Conservation (phyloP, 2,113 vertebrate genomes). For the Alethe castanea region DNA sequence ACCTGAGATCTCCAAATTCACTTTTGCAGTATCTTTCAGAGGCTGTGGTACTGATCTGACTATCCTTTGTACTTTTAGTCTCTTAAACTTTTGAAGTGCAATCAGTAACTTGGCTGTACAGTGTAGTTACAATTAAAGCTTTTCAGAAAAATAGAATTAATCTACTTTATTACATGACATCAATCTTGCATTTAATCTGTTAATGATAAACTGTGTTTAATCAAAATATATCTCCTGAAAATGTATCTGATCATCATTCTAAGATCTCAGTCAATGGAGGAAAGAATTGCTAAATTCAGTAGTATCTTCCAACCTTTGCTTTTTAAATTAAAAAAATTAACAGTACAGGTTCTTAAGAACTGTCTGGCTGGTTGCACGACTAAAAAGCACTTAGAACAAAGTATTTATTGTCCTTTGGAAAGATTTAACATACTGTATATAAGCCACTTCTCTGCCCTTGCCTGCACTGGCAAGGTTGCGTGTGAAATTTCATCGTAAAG, state of each 20-base stretch:
- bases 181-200: neutral
- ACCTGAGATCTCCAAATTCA: neutral
- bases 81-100: neutral
- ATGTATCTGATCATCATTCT: neutral
- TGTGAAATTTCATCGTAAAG: neutral
- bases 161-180: neutral
- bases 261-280: neutral
- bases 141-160: neutral
- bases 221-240: neutral
- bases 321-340: neutral
- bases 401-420: neutral
- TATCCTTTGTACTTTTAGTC: neutral
- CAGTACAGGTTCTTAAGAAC: neutral
- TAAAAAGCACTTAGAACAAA: neutral
- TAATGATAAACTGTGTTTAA: neutral
- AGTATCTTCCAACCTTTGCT: neutral
- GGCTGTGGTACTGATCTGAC: neutral
- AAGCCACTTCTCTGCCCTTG: neutral
- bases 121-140: neutral
- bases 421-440: neutral
- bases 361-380: neutral
- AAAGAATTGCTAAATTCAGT: neutral
- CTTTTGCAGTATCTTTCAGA: neutral
- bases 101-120: neutral
- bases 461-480: neutral